phyloP scores from a whole-genome alignment of 2,797 vertebrate genomes.

The Petrocephalus schoutedeni region DNA sequence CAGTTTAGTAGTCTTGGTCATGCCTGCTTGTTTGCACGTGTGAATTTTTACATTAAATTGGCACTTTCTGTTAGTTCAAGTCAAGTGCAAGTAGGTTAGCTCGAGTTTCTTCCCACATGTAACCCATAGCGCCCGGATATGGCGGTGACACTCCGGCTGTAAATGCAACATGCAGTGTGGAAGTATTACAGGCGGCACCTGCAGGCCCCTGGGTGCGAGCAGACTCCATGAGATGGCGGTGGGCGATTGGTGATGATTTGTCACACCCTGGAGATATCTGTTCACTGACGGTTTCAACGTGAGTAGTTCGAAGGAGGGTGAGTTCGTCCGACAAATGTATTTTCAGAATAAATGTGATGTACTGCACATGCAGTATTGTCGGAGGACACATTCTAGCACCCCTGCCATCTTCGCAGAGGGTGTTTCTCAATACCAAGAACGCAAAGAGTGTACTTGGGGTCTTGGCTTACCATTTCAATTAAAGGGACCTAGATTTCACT shows the following conservation, averaged over 20 bases:
- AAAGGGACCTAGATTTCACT: too few relatives aligned
- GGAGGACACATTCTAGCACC: not conserved
- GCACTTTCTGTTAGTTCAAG: not conserved
- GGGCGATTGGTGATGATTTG: not conserved
- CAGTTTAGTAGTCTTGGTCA: not conserved
- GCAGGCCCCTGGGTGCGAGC: not conserved
- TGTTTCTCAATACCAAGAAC: too few relatives aligned
- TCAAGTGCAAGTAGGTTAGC: not conserved
- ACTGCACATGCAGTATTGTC: not conserved
- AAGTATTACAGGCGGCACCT: not conserved
- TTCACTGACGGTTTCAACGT: not conserved
- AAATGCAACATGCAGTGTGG: not conserved
- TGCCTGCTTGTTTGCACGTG: not conserved
- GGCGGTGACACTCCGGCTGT: not conserved
- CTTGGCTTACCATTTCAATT: too few relatives aligned
- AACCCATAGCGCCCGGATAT: not conserved
- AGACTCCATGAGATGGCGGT: not conserved
- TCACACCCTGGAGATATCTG: not conserved
- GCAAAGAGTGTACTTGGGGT: too few relatives aligned
- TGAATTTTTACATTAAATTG: not conserved
- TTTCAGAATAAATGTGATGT: not conserved
- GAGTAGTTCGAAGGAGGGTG: not conserved
- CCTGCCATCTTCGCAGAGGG: not conserved
- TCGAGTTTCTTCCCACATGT: too few relatives aligned
- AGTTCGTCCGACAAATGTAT: not conserved